A percentile compares a stretch with the other conserved stretches of the same genome.
These are phyloP conservation scores for Dermochelys coriacea DNA, from an alignment of 2,797 vertebrate species.

Conservation along the genomic window DNA sequence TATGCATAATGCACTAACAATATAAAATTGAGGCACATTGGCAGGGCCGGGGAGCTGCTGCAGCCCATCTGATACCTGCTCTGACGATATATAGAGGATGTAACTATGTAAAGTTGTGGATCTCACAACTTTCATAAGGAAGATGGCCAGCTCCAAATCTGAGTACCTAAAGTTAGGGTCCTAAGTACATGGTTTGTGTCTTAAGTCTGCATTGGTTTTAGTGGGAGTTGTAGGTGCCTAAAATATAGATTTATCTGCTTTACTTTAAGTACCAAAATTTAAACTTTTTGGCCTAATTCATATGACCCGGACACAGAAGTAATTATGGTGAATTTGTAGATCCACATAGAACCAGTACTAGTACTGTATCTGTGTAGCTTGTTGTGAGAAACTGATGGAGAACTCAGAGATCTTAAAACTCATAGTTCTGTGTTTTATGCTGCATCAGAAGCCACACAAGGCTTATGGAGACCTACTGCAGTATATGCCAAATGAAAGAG, in stretches of 20 bases:
- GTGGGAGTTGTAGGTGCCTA: accelerated
- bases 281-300: not conserved
- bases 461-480: not conserved
- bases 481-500: not conserved
- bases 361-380: not conserved
- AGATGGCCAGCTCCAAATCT: not conserved
- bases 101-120: not conserved
- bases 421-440: not conserved
- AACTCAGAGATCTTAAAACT: not conserved
- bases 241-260: not conserved
- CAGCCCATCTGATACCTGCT: not conserved
- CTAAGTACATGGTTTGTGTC: not conserved
- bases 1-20: not conserved
- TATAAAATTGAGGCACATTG: not conserved
- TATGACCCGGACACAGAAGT: not conserved
- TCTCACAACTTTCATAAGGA: not conserved
- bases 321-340: not conserved
- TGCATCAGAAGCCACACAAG: not conserved
- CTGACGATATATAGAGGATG: not conserved
- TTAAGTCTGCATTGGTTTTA: not conserved
- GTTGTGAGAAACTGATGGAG: not conserved
- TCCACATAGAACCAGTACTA: not conserved
- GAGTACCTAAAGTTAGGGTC: not conserved
- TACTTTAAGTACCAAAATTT: not conserved
- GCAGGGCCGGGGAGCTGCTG: not conserved